Conservation (phyloP, 2,113 vertebrate genomes). For the Elaphurus davidianus region DNA sequence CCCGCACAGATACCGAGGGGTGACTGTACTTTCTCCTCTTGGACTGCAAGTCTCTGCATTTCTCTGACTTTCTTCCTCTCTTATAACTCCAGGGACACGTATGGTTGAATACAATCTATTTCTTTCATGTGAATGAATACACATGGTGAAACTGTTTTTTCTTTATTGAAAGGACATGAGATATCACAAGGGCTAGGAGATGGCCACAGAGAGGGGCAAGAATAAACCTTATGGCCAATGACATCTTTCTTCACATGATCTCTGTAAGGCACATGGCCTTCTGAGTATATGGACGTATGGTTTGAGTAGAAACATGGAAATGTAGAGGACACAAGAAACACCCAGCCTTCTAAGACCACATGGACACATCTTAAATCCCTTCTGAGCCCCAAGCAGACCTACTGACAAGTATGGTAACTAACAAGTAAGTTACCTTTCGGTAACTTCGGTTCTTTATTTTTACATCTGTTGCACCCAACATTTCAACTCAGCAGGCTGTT, state of each 20-base stretch:
- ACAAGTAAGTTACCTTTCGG: background rate
- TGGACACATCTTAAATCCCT: background rate
- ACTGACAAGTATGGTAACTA: background rate
- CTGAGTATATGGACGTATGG: background rate
- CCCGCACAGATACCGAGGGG: fast-evolving
- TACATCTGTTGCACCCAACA: background rate
- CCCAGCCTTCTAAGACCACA: background rate
- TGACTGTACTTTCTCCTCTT: background rate
- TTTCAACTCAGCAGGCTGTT: background rate
- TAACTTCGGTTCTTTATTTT: background rate
- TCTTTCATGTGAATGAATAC: background rate
- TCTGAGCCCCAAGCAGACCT: background rate
- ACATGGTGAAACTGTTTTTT: background rate
- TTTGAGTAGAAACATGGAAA: background rate
- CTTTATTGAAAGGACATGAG: background rate
- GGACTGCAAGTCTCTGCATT: background rate
- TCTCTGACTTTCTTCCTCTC: background rate
- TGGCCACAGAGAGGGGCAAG: background rate
- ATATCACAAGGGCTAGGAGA: background rate
- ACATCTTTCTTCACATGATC: background rate
- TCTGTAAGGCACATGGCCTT: background rate
- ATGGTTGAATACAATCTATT: background rate
- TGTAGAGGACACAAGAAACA: background rate
- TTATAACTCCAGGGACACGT: background rate
- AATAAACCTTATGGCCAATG: background rate